Evolutionary conservation across 2,888 invertebrate species (phyloP).

Genomic region (Melanargia galathea): DNA sequence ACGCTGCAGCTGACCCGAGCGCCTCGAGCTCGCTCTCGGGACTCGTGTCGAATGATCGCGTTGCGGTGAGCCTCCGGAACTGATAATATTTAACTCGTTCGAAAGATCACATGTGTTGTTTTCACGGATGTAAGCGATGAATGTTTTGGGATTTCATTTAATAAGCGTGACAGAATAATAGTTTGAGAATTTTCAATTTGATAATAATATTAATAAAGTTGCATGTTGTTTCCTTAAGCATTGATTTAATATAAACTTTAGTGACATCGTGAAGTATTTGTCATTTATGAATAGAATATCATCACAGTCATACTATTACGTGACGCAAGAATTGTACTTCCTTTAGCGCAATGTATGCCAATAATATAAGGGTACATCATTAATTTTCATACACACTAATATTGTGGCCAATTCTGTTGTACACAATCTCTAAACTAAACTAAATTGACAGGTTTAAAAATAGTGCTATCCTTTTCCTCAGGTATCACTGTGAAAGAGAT

Average conservation of each 20-base stretch:
- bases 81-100: background rate
- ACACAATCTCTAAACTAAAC: too few relatives aligned
- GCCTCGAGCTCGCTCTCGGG: conserved; percentile 4
- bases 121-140: conserved; percentile 13
- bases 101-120: background rate
- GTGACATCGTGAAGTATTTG: background rate
- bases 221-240: conserved; percentile 10
- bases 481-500: too few relatives aligned
- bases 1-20: conserved; percentile 7
- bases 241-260: background rate
- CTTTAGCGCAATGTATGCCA: background rate
- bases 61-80: background rate
- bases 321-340: background rate
- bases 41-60: background rate
- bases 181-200: conserved; percentile 1
- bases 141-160: conserved; percentile 5
- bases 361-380: conserved; percentile 1
- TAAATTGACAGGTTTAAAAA: too few relatives aligned
- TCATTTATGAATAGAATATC: conserved; percentile 2
- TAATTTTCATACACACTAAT: background rate
- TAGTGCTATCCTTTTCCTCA: too few relatives aligned
- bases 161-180: conserved; percentile 16
- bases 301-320: conserved; percentile 10
- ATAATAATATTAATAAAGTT: conserved; percentile 1
- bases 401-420: too few relatives aligned